phyloP scores from a whole-genome alignment of 2,888 invertebrate genomes.

The Hermodice carunculata region DNA sequence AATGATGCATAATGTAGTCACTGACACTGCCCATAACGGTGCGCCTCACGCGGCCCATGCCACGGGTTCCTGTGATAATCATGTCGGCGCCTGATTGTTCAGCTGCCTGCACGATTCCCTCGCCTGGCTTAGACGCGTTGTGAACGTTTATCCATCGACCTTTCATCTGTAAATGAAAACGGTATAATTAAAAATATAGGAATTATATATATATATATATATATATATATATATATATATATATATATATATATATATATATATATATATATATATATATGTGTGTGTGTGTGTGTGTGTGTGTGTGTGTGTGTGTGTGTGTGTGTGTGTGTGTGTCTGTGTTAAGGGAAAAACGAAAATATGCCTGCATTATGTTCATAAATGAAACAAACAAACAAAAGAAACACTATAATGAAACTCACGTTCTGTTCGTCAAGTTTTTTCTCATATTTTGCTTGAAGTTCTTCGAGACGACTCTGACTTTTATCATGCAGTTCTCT shows the following conservation, averaged over 20 bases:
- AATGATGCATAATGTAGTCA: too few species aligned
- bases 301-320: slow-evolving; percentile 12
- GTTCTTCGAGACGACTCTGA: too few species aligned
- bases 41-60: slow-evolving; percentile 39
- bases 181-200: background rate
- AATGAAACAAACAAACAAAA: too few species aligned
- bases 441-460: too few species aligned
- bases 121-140: slow-evolving; percentile 41
- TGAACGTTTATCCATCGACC: too few species aligned
- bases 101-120: slow-evolving; percentile 34
- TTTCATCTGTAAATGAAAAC: too few species aligned
- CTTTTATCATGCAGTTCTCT: too few species aligned
- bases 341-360: background rate
- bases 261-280: slow-evolving; percentile 15
- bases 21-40: too few species aligned
- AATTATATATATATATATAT: too few species aligned
- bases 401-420: too few species aligned
- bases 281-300: slow-evolving; percentile 13
- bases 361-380: background rate
- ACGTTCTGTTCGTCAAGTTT: too few species aligned
- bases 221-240: too few species aligned
- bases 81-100: slow-evolving; percentile 39
- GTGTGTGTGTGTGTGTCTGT: slow-evolving; percentile 7
- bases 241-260: slow-evolving; percentile 3
- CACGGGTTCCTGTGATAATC: slow-evolving; percentile 40